Evolutionary conservation across 2,797 vertebrate species (phyloP).

Genomic region (Acrossocheilus fasciatus): DNA sequence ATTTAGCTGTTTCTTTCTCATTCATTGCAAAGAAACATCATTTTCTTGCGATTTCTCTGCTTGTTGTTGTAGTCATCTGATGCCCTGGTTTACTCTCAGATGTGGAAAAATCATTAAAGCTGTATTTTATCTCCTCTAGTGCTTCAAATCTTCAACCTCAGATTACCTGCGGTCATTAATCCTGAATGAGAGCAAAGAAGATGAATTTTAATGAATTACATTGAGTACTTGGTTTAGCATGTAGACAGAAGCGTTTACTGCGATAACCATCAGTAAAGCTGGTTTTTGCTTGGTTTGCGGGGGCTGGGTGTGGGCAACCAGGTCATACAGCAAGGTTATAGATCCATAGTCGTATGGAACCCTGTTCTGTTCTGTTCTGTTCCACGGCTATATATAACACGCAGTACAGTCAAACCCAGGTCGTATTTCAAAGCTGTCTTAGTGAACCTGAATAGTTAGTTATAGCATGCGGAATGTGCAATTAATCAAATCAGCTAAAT

Average conservation of each 20-base stretch:
- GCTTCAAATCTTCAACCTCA: constrained; percentile 25
- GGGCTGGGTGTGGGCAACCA: background rate
- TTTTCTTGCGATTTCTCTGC: background rate
- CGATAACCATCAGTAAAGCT: constrained; percentile 38
- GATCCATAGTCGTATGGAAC: constrained; percentile 33
- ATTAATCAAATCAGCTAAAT: background rate
- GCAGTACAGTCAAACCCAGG: constrained; percentile 32
- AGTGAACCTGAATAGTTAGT: background rate
- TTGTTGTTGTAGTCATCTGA: background rate
- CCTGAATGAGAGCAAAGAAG: constrained; percentile 38
- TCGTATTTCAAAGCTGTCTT: constrained; percentile 33
- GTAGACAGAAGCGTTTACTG: constrained; percentile 12
- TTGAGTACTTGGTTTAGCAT: constrained; percentile 25
- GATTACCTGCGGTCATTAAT: constrained; percentile 51
- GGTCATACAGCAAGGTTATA: constrained; percentile 26
- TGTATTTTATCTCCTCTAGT: constrained; percentile 10
- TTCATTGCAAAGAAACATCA: background rate
- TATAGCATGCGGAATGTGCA: background rate
- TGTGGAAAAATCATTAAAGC: constrained; percentile 34
- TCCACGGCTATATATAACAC: constrained; percentile 50
- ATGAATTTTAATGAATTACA: constrained; percentile 16
- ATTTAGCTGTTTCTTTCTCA: background rate
- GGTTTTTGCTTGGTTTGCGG: background rate
- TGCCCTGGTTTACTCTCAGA: constrained; percentile 25
- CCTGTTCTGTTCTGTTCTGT: constrained; percentile 31